These are phyloP conservation scores for Lasioglossum marginatum DNA, from an alignment of 2,888 invertebrate genomes.

Conservation along the genomic window DNA sequence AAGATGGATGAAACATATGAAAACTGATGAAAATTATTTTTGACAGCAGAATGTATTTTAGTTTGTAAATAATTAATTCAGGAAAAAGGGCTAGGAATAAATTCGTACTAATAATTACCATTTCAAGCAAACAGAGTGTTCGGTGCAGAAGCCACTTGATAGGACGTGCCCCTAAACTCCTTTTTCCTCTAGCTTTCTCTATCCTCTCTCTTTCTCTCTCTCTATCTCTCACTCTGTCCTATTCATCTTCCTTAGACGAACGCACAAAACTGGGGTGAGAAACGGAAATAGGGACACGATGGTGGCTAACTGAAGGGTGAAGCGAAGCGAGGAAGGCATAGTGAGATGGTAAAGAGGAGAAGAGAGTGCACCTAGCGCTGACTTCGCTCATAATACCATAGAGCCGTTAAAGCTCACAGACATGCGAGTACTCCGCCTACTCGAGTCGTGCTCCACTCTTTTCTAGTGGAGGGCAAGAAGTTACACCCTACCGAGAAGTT, in stretches of 20 bases:
- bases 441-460: slow-evolving; percentile 59
- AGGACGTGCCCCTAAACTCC: slow-evolving; percentile 23
- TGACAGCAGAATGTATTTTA: not conserved
- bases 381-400: slow-evolving; percentile 67
- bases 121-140: not conserved
- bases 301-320: slow-evolving; percentile 29
- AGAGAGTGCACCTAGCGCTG: slow-evolving; percentile 50
- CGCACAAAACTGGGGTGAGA: slow-evolving; percentile 49
- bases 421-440: slow-evolving; percentile 61
- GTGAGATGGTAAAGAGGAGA: slow-evolving; percentile 45
- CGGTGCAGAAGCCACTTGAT: slow-evolving; percentile 15
- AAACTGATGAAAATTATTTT: no score
- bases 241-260: slow-evolving; percentile 33
- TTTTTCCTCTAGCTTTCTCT: not conserved
- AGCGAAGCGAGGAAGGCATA: slow-evolving; percentile 4
- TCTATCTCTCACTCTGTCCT: not conserved
- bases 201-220: not conserved
- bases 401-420: slow-evolving; percentile 65
- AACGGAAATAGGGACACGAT: slow-evolving; percentile 43
- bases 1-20: no score
- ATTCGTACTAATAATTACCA: not conserved
- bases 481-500: slow-evolving; percentile 59
- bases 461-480: slow-evolving; percentile 59
- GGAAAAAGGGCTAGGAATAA: not conserved
- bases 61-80: not conserved